phyloP scores from a whole-genome alignment of 1,140 invertebrate species.

The Drosophila burlai region DNA sequence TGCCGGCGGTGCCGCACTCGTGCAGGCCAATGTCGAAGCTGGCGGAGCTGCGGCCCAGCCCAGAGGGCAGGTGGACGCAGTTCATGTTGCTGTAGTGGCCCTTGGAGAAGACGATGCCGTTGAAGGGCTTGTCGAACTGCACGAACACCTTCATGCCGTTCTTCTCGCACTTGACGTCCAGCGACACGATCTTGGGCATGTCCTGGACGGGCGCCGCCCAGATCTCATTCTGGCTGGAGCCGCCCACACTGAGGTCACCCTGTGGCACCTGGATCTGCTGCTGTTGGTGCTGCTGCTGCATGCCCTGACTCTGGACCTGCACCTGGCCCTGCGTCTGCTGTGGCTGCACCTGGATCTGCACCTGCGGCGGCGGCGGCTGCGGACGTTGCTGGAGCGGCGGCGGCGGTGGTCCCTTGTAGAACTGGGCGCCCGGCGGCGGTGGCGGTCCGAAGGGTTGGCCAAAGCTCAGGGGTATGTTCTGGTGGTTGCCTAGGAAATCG shows the following conservation, averaged over 20 bases:
- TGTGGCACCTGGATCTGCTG: conserved; percentile 55
- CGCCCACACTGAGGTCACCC: conserved; percentile 71
- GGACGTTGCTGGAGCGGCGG: conserved; percentile 86
- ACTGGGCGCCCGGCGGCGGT: conserved; percentile 86
- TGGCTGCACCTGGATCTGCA: conserved; percentile 85
- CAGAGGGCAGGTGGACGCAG: conserved; percentile 95
- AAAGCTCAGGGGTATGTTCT: conserved; percentile 77
- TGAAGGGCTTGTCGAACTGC: conserved; percentile 97
- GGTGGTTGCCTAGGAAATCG: conserved; percentile 68
- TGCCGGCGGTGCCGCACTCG: conserved; percentile 95
- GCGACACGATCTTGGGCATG: conserved; percentile 95
- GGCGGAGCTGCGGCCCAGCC: conserved; percentile 92
- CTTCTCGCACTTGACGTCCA: conserved; percentile 98
- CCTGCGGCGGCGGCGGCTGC: conserved; percentile 86
- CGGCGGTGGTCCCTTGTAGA: conserved; percentile 89
- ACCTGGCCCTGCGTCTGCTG: conserved; percentile 87
- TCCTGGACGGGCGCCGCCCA: conserved; percentile 93
- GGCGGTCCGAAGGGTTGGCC: conserved; percentile 86
- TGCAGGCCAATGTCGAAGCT: conserved; percentile 97
- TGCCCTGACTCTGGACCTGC: conserved; percentile 68
- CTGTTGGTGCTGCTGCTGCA: conserved; percentile 85
- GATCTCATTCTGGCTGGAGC: conserved; percentile 88
- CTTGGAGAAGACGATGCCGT: conserved; percentile 97
- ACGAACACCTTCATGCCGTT: conserved; percentile 96
- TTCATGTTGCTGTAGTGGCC: conserved; percentile 96